Conservation (phyloP, 2,888 invertebrate genomes). For the Aleiodes alternator region DNA sequence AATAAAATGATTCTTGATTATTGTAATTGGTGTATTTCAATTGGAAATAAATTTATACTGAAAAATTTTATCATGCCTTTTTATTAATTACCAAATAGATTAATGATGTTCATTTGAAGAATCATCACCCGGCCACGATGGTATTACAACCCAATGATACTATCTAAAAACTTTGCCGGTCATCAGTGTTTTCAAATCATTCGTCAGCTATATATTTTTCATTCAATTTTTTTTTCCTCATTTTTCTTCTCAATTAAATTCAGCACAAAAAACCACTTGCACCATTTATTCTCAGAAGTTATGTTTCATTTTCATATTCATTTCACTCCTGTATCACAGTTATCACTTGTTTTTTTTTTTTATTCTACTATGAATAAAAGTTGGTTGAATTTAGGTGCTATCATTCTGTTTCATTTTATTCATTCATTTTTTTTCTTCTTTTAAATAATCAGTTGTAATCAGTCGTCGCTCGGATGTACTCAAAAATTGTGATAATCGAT, state of each 20-base stretch:
- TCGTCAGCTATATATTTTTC: slow-evolving; percentile 18
- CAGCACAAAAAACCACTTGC: slow-evolving; percentile 35
- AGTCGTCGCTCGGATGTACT: slow-evolving; percentile 44
- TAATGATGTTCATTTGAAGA: slow-evolving; percentile 50
- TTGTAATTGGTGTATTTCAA: not conserved
- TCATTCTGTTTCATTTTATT: slow-evolving; percentile 33
- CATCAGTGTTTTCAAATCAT: slow-evolving; percentile 17
- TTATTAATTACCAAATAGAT: slow-evolving; percentile 54
- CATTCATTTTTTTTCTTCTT: not conserved
- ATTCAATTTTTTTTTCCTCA: slow-evolving; percentile 17
- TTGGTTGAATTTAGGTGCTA: slow-evolving; percentile 54
- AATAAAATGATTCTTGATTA: not conserved
- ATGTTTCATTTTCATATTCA: slow-evolving; percentile 44
- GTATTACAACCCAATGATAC: slow-evolving; percentile 47
- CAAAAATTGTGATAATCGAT: slow-evolving; percentile 16
- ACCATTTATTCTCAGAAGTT: slow-evolving; percentile 29
- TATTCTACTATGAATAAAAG: slow-evolving; percentile 60
- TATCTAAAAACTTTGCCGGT: slow-evolving; percentile 31
- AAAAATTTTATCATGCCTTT: slow-evolving; percentile 46
- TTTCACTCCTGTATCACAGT: slow-evolving; percentile 65
- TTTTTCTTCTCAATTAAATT: slow-evolving; percentile 15
- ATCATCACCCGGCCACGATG: slow-evolving; percentile 48
- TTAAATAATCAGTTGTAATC: slow-evolving; percentile 45
- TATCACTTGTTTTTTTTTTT: slow-evolving; percentile 57
- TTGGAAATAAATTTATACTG: slow-evolving; percentile 9